phyloP scores from a whole-genome alignment of 2,888 invertebrate genomes.

The Drosophila colorata region DNA sequence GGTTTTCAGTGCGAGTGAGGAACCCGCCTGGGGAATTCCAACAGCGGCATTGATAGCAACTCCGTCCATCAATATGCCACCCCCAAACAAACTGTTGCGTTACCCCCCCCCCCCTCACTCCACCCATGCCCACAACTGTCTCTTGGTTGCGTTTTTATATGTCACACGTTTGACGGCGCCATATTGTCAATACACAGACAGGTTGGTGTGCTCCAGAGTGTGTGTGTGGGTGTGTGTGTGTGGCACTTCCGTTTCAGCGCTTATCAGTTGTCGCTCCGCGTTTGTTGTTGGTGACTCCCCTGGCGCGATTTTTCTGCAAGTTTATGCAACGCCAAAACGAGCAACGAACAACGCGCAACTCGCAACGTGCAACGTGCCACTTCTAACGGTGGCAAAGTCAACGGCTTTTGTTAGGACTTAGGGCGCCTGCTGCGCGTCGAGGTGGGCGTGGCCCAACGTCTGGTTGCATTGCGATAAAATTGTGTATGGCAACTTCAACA shows the following conservation, averaged over 20 bases:
- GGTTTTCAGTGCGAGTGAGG: conserved; percentile 63
- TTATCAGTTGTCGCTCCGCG: conserved; percentile 70
- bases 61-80: conserved; percentile 42
- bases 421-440: conserved; percentile 21
- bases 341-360: conserved; percentile 25
- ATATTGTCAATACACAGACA: conserved; percentile 55
- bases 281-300: conserved; percentile 61
- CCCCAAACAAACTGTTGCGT: not conserved
- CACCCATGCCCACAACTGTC: conserved; percentile 9
- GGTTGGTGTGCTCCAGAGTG: conserved; percentile 2
- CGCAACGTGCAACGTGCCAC: conserved; percentile 44
- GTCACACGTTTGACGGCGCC: conserved; percentile 60
- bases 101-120: not conserved
- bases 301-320: conserved; percentile 67
- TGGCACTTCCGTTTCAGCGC: conserved; percentile 67
- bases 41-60: conserved; percentile 71
- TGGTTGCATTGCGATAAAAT: conserved; percentile 67
- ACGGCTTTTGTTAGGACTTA: conserved; percentile 61
- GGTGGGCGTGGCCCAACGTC: conserved; percentile 42
- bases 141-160: conserved; percentile 59
- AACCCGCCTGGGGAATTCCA: conserved; percentile 66
- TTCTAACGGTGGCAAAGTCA: conserved; percentile 56
- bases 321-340: conserved; percentile 66
- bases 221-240: conserved; percentile 12
- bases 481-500: conserved; percentile 47